Conservation (phyloP, 1,140 invertebrate species). For the Notospermus geniculatus region DNA sequence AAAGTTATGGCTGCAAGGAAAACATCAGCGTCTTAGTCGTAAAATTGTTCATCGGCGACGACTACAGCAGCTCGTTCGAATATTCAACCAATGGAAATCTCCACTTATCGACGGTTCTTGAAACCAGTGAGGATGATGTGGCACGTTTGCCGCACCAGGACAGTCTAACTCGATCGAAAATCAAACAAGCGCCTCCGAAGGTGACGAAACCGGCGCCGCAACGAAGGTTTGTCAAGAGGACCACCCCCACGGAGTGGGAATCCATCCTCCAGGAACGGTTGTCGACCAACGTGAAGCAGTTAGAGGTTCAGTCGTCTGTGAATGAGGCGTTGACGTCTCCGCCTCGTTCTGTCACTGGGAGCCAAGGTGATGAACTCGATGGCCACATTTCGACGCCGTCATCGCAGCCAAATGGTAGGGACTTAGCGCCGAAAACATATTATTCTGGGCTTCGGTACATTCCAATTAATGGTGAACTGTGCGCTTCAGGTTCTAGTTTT, state of each 20-base stretch:
- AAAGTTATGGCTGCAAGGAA: conserved; percentile 52
- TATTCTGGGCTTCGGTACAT: too few species aligned
- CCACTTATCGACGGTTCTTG: background rate
- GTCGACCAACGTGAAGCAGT: conserved; percentile 42
- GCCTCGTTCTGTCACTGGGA: too few species aligned
- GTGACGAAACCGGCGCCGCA: background rate
- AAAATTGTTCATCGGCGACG: conserved; percentile 21
- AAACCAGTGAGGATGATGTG: background rate
- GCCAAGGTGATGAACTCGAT: too few species aligned
- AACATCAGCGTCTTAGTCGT: conserved; percentile 53
- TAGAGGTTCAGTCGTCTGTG: conserved; percentile 32
- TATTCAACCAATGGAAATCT: background rate
- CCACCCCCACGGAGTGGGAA: conserved; percentile 32
- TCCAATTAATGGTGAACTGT: too few species aligned
- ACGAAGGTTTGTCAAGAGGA: conserved; percentile 23
- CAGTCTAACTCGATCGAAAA: background rate
- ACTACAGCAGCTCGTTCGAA: background rate
- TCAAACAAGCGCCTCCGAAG: conserved; percentile 3
- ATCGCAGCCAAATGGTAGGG: too few species aligned
- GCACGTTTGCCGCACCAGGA: conserved; percentile 5
- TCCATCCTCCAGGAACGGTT: conserved; percentile 37
- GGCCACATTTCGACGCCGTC: too few species aligned
- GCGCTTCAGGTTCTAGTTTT: too few species aligned
- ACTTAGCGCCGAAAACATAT: too few species aligned
- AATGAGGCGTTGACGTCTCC: background rate